A percentile compares a stretch with the other conserved stretches of the same genome.
Evolutionary conservation across 2,888 invertebrate species (phyloP).

Genomic region (Allophyes oxyacanthae): DNA sequence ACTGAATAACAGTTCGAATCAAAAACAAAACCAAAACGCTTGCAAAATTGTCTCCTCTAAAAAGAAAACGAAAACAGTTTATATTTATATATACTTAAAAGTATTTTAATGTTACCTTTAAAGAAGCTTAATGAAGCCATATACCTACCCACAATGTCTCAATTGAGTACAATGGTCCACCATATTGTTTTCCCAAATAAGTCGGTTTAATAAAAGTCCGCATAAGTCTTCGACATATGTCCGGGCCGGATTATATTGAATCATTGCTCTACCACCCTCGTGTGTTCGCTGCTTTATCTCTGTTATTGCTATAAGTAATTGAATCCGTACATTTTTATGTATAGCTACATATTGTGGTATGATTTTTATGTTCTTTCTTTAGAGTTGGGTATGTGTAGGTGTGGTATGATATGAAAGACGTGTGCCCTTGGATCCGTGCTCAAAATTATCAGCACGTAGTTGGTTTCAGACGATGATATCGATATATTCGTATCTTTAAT

Average conservation of each 20-base stretch:
- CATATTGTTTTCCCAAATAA: conserved; percentile 75
- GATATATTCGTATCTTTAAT: conserved; percentile 4
- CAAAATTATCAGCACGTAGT: conserved; percentile 35
- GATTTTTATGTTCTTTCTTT: conserved; percentile 38
- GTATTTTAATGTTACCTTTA: conserved; percentile 33
- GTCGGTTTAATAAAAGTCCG: conserved; percentile 80
- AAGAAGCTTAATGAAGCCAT: conserved; percentile 48
- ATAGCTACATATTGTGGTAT: conserved; percentile 20
- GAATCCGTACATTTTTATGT: conserved; percentile 54
- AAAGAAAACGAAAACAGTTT: conserved; percentile 28
- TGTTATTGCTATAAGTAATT: conserved; percentile 63
- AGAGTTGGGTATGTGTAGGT: conserved; percentile 21
- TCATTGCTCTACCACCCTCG: conserved; percentile 73
- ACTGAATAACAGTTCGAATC: conserved; percentile 5
- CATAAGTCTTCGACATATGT: conserved; percentile 81
- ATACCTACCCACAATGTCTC: conserved; percentile 53
- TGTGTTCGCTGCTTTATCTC: conserved; percentile 55
- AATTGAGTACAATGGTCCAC: conserved; percentile 46
- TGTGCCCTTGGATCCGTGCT: conserved; percentile 25
- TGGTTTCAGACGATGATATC: conserved; percentile 10
- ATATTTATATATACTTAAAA: conserved; percentile 28
- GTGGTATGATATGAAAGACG: conserved; percentile 37
- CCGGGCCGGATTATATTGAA: conserved; percentile 79
- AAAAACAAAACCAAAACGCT: conserved; percentile 24
- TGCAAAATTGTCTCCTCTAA: conserved; percentile 20